A percentile compares a stretch with the other conserved stretches of the same genome.
Conservation (phyloP, 2,113 vertebrate genomes). For the Microcebus lehilahytsara region DNA sequence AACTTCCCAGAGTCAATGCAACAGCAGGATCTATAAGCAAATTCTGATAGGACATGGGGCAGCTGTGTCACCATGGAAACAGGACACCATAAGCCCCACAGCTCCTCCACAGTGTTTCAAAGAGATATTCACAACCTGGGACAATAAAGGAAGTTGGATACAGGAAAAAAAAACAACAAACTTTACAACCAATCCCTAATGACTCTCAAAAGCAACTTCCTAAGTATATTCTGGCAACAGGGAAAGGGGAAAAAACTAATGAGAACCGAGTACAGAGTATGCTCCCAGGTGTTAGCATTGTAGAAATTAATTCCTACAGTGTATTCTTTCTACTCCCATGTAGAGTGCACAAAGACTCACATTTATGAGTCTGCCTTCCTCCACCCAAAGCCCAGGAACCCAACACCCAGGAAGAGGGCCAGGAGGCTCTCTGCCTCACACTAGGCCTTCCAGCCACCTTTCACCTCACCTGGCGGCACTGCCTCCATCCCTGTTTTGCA, state of each 20-base stretch:
- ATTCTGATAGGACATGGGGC: slow-evolving; percentile 41
- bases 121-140: slow-evolving; percentile 18
- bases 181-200: not conserved
- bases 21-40: slow-evolving; percentile 63
- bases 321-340: not conserved
- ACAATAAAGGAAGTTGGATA: slow-evolving; percentile 63
- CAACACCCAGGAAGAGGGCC: too few species aligned
- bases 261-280: not conserved
- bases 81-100: slow-evolving; percentile 13
- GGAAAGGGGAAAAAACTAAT: not conserved
- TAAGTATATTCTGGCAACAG: not conserved
- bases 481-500: not conserved
- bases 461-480: too few species aligned
- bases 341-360: not conserved
- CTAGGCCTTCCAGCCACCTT: too few species aligned
- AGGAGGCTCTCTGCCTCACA: too few species aligned
- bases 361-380: not conserved
- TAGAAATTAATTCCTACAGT: not conserved
- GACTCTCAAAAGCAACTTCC: slow-evolving; percentile 2
- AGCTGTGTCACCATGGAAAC: slow-evolving; percentile 66
- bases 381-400: too few species aligned
- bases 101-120: slow-evolving; percentile 33
- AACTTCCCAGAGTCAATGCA: slow-evolving; percentile 65
- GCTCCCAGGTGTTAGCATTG: not conserved
- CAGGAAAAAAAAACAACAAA: slow-evolving; percentile 35